Evolutionary conservation across 2,113 vertebrate genomes (phyloP), one percentile per base, ranked within the genome.

Genomic region (Cottus gobio): DNA sequence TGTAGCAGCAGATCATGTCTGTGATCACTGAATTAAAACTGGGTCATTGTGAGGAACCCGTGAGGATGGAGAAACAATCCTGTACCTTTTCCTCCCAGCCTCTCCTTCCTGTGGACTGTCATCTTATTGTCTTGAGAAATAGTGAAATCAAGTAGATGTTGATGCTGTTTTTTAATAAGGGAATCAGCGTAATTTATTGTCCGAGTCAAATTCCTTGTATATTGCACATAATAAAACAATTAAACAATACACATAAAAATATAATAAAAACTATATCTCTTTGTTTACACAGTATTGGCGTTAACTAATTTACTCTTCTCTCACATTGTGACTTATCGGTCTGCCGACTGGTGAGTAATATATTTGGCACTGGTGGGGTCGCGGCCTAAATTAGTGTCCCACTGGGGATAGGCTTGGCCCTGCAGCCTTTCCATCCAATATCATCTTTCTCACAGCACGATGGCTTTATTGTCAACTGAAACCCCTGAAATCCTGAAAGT

Each of bases 381-480:
- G 8, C 8, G 28, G 72, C 54, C 79, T 72, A 56, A 83, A 76
- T 63, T 57, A 75, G 52, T 68, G 63, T 77, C 72, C 90, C 82
- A 54, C 58, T 22, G 83, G 80, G 83, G 26, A 73, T 15, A 34
- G 62, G 68, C 75, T 84, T 6, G 75, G 57, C 82, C 74, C 62
- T 36, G 1, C 39, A 81, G 57, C 52, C 64, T 54, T 75, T 82
- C 56, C 34, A 26, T 77, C 65, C 68, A 65, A 73, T 88, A 85
- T 91, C 79, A 46, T 61, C 66, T 92, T 91, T 91, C 88, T 65
- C 66, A n/a, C 72, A 66, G 70, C 63, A 4, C 31, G 84, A 80
- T 87, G 90, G 92, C 87, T 84, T 90, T 90, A 90, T 87, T 78
- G 84, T 89, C 79, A 88, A 86, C 86, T 75, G 90, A 91, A 88